Base-by-base conservation (phyloP, 1,140 invertebrate species). In the Lepidurus apus region DNA sequence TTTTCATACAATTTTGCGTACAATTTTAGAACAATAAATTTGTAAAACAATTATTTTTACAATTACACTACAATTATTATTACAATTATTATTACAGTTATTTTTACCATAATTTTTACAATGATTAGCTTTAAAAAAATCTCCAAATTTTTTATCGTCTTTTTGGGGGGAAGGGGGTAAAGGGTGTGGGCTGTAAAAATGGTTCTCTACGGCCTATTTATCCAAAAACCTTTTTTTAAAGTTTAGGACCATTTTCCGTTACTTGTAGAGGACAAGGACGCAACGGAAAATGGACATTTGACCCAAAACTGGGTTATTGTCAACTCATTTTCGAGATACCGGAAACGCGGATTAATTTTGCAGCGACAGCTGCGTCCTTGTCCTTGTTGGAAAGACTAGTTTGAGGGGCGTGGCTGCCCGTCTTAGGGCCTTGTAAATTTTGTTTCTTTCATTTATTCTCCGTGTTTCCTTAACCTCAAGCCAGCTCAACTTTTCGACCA, bases 261-360 rank as follows among this genome's bases (percentile, higher is more conserved):
- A 65, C 6, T 65, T 17, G 53, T 17, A 7, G 53, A 11, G 21
- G 53, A 21, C 53, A 21, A 65, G 21, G 53, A 17, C n/a, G 7
- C 53, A 7, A 65, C 5, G 1, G 13, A 65, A 65, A 7, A 21
- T 11, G 53, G 53, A n/a, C 21, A 9, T 65, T 13, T 65, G 53
- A 65, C 9, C 13, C 53, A 65, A 65, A 65, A 65, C 53, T 65
- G 53, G 53, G 53, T 65, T 65, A 65, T 65, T 65, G 53, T 65
- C 53, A 65, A n/a, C 53, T 65, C 21, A 7, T 10, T 13, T n/a
- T 13, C 17, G 21, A 17, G 21, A n/a, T 21, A 3, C 8, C 53
- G 53, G 53, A 65, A 65, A 65, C 53, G 13, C 13, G 3, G 53
- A 65, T 7, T 65, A 65, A 65, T 65, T 21, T 34, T 13, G 6